Percentiles rank a stretch among this genome's conserved stretches.
Conservation (phyloP, 2,797 vertebrate genomes). For the Discoglossus pictus region DNA sequence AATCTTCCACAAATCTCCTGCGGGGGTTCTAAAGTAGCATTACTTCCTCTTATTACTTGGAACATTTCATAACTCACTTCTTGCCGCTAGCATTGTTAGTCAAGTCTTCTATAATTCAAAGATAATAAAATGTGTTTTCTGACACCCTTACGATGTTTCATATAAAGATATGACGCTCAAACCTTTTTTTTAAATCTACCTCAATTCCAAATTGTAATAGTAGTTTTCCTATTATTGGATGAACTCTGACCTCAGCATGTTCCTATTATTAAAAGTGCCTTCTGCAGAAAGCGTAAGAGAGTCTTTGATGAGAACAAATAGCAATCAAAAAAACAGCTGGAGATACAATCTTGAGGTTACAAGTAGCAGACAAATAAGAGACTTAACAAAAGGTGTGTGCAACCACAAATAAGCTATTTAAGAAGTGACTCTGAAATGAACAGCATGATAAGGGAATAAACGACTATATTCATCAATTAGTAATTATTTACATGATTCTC, state of each 20-base stretch:
- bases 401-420: constrained; percentile 20
- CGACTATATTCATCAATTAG: constrained; percentile 14
- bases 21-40: constrained; percentile 3
- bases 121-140: constrained; percentile 38
- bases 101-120: constrained; percentile 21
- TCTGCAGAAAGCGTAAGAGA: constrained; percentile 10
- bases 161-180: constrained; percentile 17
- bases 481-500: neutral
- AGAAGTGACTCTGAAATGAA: constrained; percentile 7
- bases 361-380: constrained; percentile 15
- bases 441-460: neutral
- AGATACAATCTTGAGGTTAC: constrained; percentile 28
- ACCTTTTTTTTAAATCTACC: constrained; percentile 14
- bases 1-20: constrained; percentile 19
- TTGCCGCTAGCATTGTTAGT: constrained; percentile 26
- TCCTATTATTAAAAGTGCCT: constrained; percentile 30
- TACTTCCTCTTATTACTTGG: constrained; percentile 28
- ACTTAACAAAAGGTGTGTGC: constrained; percentile 27
- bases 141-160: constrained; percentile 19
- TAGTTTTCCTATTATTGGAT: constrained; percentile 14
- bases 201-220: constrained; percentile 17
- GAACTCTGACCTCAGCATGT: constrained; percentile 16
- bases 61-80: constrained; percentile 28
- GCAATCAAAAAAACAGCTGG: constrained; percentile 43
- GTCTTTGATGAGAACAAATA: constrained; percentile 35